Evolutionary conservation across 23 tunicate species (phyloP), one percentile per base, ranked within the genome.

Genomic region (Botrylloides violaceus): DNA sequence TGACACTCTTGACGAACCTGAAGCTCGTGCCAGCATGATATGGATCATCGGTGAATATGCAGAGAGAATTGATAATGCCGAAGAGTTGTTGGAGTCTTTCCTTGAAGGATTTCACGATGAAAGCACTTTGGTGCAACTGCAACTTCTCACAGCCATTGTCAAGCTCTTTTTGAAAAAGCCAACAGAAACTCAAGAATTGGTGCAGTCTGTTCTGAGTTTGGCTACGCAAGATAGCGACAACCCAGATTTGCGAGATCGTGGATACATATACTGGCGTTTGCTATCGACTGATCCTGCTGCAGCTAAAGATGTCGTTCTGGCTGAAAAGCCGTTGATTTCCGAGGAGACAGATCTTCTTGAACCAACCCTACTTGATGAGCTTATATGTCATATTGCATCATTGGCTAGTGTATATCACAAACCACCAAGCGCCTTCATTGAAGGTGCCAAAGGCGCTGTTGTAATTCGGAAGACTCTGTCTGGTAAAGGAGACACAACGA

Each of bases 11-110:
- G 98, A 93, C 65, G 98, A 93, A 71, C 98, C 98, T 1, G 98
- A 93, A 59, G 98, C 98, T 23, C 71, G 98, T 19, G 98, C 98
- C 9, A 81, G 96, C 4, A 93, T 93, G 98, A 86, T 93, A 50
- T 93, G 98, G 98, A 93, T 93, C 76, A 86, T 93, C 26, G 98
- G 98, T 4, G 98, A 93, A 39, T 93, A 93, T 71, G 98, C 98
- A n/a, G 98, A 93, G 73, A 66, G 98, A 29, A 93, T 93, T 21
- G 98, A 93, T 47, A 93, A 93, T 56, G 98, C 98, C 36, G 98
- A 93, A 60, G 98, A 93, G 64, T 53, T 93, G 61, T 88, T 93
- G 15, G 98, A 93, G 59, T 80, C 88, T 2, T 93, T 93, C 66
- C 57, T 93, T 48, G 98, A 93, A 66, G 98, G 95, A 24, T 93